Evolutionary conservation across 1,140 invertebrate genomes (phyloP), one percentile per base, ranked within the genome.

Genomic region (Batillaria attramentaria): DNA sequence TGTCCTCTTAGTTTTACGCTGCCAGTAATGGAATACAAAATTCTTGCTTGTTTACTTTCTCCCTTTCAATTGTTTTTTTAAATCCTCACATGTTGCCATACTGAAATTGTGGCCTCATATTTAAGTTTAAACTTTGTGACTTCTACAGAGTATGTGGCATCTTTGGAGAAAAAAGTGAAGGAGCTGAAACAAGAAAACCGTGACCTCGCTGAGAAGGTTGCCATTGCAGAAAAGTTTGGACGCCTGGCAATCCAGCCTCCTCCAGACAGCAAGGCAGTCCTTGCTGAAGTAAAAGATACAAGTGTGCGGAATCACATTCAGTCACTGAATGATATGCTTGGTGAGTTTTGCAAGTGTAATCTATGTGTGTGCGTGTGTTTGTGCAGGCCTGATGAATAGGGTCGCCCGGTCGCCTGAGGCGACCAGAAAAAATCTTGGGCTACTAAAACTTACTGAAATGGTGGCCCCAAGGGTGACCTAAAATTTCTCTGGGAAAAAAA

Each of bases 321-420:
- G 78, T 85, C 86, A n/a, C 78, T 90, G 6, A 91, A 90, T 84
- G 86, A 88, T n/a, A 80, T 82, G n/a, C 87, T 90, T 70, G 88
- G 90, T 89, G 79, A 78, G 50, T 54, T 54, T 69, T 66, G 46
- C 50, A 20, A 33, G n/a, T 57, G 2, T 1, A 3, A 37, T 31
- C 35, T 39, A n/a, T n/a, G n/a, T n/a, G 50, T 16, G 50, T n/a
- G 13, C n/a, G 16, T 16, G n/a, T 54, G 50, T n/a, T 54, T 54
- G 16, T 16, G n/a, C n/a, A n/a, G n/a, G n/a, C n/a, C n/a, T n/a
- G n/a, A n/a, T n/a, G n/a, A n/a, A n/a, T n/a, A n/a, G n/a, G n/a
- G n/a, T n/a, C n/a, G n/a, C n/a, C n/a, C n/a, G n/a, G n/a, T n/a
- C n/a, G n/a, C n/a, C n/a, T n/a, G n/a, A n/a, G n/a, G n/a, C n/a